Evolutionary conservation across 2,113 vertebrate genomes (phyloP), one percentile per base, ranked within the genome.

Genomic region (Onychostruthus taczanowskii): DNA sequence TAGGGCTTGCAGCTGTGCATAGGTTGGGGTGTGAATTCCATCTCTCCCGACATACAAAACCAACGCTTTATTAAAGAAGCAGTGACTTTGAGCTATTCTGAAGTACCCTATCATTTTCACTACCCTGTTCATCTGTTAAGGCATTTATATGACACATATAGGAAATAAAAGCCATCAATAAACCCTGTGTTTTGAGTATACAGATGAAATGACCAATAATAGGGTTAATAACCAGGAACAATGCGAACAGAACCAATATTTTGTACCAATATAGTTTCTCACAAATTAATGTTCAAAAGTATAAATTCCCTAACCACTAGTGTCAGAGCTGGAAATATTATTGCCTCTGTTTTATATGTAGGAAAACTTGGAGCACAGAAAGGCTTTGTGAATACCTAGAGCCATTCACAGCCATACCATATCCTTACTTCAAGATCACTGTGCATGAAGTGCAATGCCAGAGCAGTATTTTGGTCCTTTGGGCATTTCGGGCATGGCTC

Each of bases 131-230:
- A 96, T 95, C 96, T 97, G 97, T 96, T 98, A 98, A 97, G 97
- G 96, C 96, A 98, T 97, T 98, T 97, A 97, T 96, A 94, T 97
- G 94, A 92, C 94, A 95, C 96, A 93, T 92, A 92, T 96, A 97
- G 97, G 97, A 98, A 98, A 98, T 96, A 98, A 97, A 97, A 98
- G 83, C 68, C 64, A 95, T 92, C 94, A 91, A 77, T 95, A 95
- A 93, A 93, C 90, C 89, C 80, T 79, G 84, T 92, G 93, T 97
- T 95, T 97, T 96, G 91, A 93, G 87, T 89, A 95, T 90, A 93
- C 94, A 92, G 95, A 93, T 86, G 92, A 73, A 89, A 91, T 50
- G 80, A 95, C 94, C 94, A 96, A 96, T 83, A 97, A 97, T 64
- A 92, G 44, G 14, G 33, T 90, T 76, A 96, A 96, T 96, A 97